Conservation (phyloP, 1,140 invertebrate genomes). For the Micrasema longulum region DNA sequence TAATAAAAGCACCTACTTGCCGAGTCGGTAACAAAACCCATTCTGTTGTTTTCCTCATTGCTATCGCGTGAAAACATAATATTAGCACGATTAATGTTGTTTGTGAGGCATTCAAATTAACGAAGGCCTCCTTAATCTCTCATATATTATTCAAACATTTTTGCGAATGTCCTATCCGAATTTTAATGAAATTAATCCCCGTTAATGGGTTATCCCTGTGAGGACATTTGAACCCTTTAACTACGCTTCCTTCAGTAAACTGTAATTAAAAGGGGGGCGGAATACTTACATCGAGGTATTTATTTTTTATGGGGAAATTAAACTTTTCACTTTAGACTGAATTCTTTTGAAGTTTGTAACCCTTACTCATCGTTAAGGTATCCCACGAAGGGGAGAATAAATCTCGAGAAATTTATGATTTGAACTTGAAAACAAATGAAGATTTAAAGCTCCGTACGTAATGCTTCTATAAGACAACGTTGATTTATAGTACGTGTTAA, state of each 20-base stretch:
- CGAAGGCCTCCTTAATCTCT: neutral
- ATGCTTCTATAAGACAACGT: neutral
- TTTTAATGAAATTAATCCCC: constrained; percentile 20
- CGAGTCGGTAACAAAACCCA: no score
- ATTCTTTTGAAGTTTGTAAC: constrained; percentile 23
- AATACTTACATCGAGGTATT: constrained; percentile 28
- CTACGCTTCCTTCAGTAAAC: neutral
- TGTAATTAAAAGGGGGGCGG: constrained; percentile 37
- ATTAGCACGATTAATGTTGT: constrained; percentile 4
- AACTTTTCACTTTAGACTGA: constrained; percentile 40
- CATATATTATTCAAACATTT: constrained; percentile 13
- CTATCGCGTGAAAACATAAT: no score
- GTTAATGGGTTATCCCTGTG: constrained; percentile 17
- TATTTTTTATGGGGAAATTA: constrained; percentile 41
- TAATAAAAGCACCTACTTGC: no score
- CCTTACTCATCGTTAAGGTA: constrained; percentile 28
- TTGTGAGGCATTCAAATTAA: neutral
- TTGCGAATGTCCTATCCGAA: neutral
- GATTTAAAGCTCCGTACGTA: constrained; percentile 13
- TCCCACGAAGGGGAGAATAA: constrained; percentile 6
- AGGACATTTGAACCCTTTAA: constrained; percentile 3
- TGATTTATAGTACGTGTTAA: constrained; percentile 13
- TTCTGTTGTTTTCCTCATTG: no score
- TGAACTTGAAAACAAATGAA: constrained; percentile 31
- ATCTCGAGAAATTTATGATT: constrained; percentile 35